Evolutionary conservation across 1,140 invertebrate genomes (phyloP), one percentile per base, ranked within the genome.

Genomic region (Streblospio benedicti): DNA sequence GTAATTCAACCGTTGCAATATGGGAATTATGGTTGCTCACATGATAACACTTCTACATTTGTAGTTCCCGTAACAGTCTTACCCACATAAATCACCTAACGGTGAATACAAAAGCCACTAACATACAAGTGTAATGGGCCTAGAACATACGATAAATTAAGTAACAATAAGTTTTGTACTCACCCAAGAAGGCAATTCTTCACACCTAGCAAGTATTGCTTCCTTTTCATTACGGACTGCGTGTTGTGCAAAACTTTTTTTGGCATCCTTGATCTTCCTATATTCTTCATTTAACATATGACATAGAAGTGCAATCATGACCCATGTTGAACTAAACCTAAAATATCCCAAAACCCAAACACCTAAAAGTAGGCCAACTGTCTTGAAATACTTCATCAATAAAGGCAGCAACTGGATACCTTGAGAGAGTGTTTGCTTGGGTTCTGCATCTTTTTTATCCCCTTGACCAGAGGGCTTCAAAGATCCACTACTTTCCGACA

Each of bases 141-240:
- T n/a, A n/a, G n/a, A n/a, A n/a, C n/a, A n/a, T n/a, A n/a, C n/a
- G n/a, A n/a, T n/a, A n/a, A n/a, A n/a, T n/a, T n/a, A n/a, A n/a
- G n/a, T n/a, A n/a, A n/a, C n/a, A n/a, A n/a, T n/a, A n/a, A n/a
- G n/a, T n/a, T n/a, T n/a, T n/a, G n/a, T n/a, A 58, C 63, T 44
- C 43, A 64, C 64, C 67, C 67, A 69, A 30, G 67, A 56, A 4
- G 65, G 67, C 12, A 67, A 55, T 25, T 67, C 62, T 18, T 67
- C 66, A 6, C 67, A 43, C 53, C 66, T 31, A n/a, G 64, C 64
- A 18, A 66, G 50, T 33, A 69, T 65, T 16, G 59, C 55, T 31
- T 61, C 53, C 45, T 66, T 59, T 53, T 69, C 67, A 45, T 66
- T 61, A 6, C 52, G 51, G 4, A 55, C 59, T 20, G 65, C 44